phyloP scores from a whole-genome alignment of 2,888 invertebrate genomes.

The Archips xylosteana region DNA sequence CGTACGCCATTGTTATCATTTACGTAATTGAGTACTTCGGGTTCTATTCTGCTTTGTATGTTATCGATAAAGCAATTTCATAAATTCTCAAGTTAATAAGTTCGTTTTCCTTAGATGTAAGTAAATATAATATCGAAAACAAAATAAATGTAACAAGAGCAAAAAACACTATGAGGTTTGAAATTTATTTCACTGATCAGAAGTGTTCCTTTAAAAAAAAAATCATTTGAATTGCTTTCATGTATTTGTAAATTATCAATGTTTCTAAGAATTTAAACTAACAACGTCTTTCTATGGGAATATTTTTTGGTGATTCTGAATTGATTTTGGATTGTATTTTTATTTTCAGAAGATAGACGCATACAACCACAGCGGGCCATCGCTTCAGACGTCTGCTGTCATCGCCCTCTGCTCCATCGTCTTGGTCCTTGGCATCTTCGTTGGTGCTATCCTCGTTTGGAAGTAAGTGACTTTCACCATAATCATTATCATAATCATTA shows the following conservation, averaged over 20 bases:
- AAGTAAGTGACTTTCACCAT: constrained; percentile 88
- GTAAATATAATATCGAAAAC: no score
- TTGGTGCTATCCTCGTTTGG: constrained; percentile 94
- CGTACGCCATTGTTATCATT: constrained; percentile 42
- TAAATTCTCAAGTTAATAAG: neutral
- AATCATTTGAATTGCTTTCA: neutral
- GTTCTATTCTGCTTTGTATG: neutral
- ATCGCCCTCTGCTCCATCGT: constrained; percentile 93
- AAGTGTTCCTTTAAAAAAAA: no score
- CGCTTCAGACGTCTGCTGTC: constrained; percentile 93
- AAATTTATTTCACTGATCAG: no score
- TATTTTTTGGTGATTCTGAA: neutral
- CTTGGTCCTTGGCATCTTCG: constrained; percentile 90
- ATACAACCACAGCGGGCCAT: constrained; percentile 94
- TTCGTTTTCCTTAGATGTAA: neutral
- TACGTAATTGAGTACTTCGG: constrained; percentile 3
- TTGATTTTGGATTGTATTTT: constrained; percentile 50
- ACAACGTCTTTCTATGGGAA: constrained; percentile 5
- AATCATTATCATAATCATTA: neutral
- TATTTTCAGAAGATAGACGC: constrained; percentile 94
- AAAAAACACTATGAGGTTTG: no score
- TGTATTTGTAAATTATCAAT: neutral
- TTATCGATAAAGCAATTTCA: neutral
- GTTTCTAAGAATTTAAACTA: neutral
- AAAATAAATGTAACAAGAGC: no score